Evolutionary conservation across 2,888 invertebrate genomes (phyloP).

Genomic region (Cataglyphis altisquamis): DNA sequence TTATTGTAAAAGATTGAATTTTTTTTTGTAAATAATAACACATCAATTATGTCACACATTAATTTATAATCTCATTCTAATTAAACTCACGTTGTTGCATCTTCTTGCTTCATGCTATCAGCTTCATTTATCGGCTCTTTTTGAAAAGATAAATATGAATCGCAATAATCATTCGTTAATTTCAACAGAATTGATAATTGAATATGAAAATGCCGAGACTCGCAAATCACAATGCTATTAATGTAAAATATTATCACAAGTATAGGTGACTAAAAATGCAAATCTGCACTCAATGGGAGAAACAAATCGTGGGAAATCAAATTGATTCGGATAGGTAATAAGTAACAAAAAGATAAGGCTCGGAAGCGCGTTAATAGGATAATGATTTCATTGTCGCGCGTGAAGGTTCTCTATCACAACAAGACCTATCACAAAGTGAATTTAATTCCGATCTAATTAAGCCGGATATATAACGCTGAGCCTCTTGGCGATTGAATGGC

Average conservation of each 20-base stretch:
- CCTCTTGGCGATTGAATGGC: slow-evolving; percentile 70
- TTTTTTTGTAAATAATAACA: neutral
- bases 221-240: neutral
- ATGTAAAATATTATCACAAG: neutral
- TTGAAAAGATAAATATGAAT: neutral
- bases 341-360: neutral
- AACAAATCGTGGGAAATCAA: neutral
- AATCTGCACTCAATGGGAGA: neutral
- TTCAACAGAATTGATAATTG: neutral
- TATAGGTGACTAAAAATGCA: neutral
- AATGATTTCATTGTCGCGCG: slow-evolving; percentile 26
- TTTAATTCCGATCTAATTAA: slow-evolving; percentile 81
- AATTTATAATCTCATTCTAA: neutral
- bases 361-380: neutral
- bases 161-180: neutral
- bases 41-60: neutral
- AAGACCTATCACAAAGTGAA: slow-evolving; percentile 75
- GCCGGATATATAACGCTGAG: slow-evolving; percentile 78
- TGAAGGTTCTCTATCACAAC: slow-evolving; percentile 74
- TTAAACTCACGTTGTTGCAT: too few species aligned
- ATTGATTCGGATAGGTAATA: neutral
- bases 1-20: neutral
- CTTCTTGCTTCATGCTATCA: neutral
- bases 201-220: neutral
- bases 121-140: neutral